phyloP scores from a whole-genome alignment of 2,797 vertebrate genomes.

The Bucorvus abyssinicus region DNA sequence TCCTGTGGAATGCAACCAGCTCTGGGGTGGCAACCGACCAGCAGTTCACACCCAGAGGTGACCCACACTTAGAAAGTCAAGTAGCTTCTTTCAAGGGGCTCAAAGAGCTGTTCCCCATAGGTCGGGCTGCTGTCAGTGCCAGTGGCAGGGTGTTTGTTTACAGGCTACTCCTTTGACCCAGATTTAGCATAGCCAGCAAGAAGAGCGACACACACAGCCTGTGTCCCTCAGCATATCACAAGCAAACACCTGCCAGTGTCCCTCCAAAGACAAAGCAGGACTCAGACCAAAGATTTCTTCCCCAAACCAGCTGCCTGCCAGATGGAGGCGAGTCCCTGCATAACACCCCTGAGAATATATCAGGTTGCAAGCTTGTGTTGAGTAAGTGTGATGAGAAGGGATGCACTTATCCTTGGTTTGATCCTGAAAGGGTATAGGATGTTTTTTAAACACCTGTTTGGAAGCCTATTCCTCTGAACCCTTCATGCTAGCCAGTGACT shows the following conservation, averaged over 20 bases:
- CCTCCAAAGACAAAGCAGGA: background rate
- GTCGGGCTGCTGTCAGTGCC: background rate
- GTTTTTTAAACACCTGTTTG: background rate
- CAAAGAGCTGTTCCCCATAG: background rate
- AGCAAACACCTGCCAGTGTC: background rate
- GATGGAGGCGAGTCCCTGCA: background rate
- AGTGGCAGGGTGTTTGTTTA: background rate
- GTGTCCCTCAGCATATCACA: background rate
- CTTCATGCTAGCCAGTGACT: background rate
- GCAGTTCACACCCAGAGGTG: background rate
- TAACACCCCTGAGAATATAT: background rate
- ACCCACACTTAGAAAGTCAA: background rate
- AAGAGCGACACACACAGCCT: background rate
- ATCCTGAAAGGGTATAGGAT: background rate
- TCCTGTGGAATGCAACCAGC: background rate
- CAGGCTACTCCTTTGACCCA: background rate
- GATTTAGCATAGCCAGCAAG: background rate
- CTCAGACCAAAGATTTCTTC: background rate
- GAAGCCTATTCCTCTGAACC: background rate
- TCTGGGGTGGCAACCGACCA: background rate
- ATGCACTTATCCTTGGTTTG: background rate
- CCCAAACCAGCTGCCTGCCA: background rate
- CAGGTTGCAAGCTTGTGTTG: background rate
- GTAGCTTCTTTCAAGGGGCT: background rate
- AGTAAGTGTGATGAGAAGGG: background rate